These are phyloP conservation scores for Leptura quadrifasciata DNA, from an alignment of 2,888 invertebrate species.

Conservation along the genomic window DNA sequence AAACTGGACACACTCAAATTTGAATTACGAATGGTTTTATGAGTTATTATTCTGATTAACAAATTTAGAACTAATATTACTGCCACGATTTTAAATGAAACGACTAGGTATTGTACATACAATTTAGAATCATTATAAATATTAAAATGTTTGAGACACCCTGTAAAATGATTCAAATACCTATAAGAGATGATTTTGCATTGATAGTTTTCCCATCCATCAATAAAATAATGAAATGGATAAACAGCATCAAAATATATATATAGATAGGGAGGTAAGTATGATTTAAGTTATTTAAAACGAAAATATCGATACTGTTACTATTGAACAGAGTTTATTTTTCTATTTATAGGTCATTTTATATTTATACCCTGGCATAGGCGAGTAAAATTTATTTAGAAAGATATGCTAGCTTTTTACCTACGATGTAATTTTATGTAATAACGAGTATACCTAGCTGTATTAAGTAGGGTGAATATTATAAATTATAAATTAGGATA, in stretches of 20 bases:
- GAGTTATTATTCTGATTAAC: too few relatives aligned
- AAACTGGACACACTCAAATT: too few relatives aligned
- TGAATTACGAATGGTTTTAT: too few relatives aligned
- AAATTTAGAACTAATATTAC: too few relatives aligned
- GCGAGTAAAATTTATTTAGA: constrained; percentile 1
- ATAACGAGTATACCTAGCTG: constrained; percentile 28
- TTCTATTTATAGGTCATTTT: not conserved
- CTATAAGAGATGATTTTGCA: not conserved
- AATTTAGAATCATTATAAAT: too few relatives aligned
- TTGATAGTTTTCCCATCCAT: not conserved
- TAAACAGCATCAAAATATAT: not conserved
- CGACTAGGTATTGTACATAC: not conserved
- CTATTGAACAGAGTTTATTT: not conserved
- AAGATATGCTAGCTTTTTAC: constrained; percentile 8
- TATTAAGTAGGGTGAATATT: constrained; percentile 52
- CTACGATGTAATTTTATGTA: constrained; percentile 1
- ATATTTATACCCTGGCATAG: not conserved
- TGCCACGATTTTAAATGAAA: too few relatives aligned
- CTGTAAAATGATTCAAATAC: not conserved
- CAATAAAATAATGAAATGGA: not conserved
- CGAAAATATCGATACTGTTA: not conserved
- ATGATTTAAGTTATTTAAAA: not conserved
- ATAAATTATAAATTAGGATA: constrained; percentile 52
- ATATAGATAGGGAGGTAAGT: not conserved
- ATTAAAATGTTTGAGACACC: not conserved